A percentile compares a stretch with the other conserved stretches of the same genome.
Conservation (phyloP, 2,888 invertebrate genomes). For the Orchesella flavescens region DNA sequence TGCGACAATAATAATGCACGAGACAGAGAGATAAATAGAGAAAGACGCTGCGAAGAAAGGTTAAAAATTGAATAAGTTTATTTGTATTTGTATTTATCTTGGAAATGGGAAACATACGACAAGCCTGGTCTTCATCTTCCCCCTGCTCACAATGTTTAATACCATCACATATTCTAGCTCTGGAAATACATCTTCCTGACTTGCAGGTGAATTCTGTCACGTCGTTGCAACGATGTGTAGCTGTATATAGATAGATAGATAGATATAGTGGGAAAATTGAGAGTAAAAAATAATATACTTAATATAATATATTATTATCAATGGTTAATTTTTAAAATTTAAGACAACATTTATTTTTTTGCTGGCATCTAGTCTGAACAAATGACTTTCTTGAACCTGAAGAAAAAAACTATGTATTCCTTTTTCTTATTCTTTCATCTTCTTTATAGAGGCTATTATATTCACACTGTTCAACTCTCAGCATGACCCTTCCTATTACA, state of each 20-base stretch:
- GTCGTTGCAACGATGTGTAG: conserved; percentile 34
- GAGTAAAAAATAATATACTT: too few relatives aligned
- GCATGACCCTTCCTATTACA: conserved; percentile 31
- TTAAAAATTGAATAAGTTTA: too few relatives aligned
- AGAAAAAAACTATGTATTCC: background rate
- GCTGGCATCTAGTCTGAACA: conserved; percentile 3
- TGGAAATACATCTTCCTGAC: conserved; percentile 72
- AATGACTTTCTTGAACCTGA: background rate
- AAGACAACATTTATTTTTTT: conserved; percentile 12
- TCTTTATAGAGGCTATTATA: background rate
- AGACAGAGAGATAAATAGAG: conserved; percentile 16
- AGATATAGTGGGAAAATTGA: too few relatives aligned
- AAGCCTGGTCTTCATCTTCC: conserved; percentile 54
- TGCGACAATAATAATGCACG: too few relatives aligned
- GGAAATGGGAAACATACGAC: conserved; percentile 40
- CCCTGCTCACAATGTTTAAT: conserved; percentile 71
- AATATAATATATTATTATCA: background rate
- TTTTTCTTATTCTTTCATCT: conserved; percentile 4
- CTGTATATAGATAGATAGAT: too few relatives aligned
- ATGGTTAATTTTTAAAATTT: conserved; percentile 23
- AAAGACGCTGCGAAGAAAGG: background rate
- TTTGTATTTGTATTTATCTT: conserved; percentile 27
- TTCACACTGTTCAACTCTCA: background rate
- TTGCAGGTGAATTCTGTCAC: conserved; percentile 72
- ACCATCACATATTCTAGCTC: conserved; percentile 72